These are phyloP conservation scores for Epinotia nisella DNA, from an alignment of 2,888 invertebrate genomes.

Conservation along the genomic window DNA sequence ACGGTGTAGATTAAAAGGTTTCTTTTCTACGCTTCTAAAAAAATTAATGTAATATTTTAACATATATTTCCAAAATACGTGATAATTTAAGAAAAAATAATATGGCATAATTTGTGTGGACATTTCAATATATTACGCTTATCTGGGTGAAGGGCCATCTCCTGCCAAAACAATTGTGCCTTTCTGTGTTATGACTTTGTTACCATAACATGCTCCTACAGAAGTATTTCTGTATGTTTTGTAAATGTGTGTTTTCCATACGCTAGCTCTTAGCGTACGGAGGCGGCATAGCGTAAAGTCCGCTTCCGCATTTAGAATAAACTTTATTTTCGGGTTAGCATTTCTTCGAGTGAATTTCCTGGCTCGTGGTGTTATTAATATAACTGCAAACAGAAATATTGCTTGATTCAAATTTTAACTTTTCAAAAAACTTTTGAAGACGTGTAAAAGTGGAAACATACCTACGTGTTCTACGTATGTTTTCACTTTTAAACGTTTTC, in stretches of 20 bases:
- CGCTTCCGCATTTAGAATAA: slow-evolving; percentile 60
- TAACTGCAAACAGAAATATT: slow-evolving; percentile 28
- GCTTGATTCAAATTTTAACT: slow-evolving; percentile 31
- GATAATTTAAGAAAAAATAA: not conserved
- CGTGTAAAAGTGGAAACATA: too few relatives aligned
- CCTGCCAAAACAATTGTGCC: not conserved
- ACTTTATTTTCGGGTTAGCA: slow-evolving; percentile 69
- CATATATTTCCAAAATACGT: not conserved
- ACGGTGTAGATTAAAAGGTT: not conserved
- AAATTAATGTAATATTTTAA: not conserved
- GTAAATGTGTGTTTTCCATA: not conserved
- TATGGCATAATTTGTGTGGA: not conserved
- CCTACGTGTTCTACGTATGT: too few relatives aligned
- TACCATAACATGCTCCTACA: not conserved
- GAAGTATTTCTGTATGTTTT: not conserved
- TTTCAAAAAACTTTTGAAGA: not conserved
- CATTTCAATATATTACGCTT: not conserved
- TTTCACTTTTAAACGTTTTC: not conserved
- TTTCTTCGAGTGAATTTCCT: slow-evolving; percentile 54
- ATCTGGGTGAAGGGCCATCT: not conserved
- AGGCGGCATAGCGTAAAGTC: slow-evolving; percentile 59
- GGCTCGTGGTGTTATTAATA: slow-evolving; percentile 34
- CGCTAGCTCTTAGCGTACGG: slow-evolving; percentile 10
- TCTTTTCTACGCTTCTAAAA: not conserved
- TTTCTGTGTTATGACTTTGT: not conserved